Percentiles rank a stretch among this genome's conserved stretches.
These are phyloP conservation scores for Busseola fusca DNA, from an alignment of 2,888 invertebrate species.

Conservation along the genomic window DNA sequence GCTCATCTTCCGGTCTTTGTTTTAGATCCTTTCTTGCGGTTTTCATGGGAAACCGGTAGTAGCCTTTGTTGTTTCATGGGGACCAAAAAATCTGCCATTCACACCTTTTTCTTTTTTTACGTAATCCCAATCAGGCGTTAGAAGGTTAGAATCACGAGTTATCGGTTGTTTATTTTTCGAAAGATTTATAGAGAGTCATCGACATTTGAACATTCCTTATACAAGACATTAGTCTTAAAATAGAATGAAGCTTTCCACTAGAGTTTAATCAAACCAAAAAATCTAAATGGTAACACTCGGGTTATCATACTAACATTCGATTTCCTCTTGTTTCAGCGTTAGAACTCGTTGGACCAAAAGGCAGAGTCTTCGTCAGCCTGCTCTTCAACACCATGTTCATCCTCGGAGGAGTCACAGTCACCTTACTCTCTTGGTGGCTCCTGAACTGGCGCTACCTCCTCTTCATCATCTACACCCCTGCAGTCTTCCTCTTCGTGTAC, in stretches of 20 bases:
- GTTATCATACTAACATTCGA: not conserved
- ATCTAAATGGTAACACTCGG: not conserved
- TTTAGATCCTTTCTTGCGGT: slow-evolving; percentile 71
- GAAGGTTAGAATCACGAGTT: slow-evolving; percentile 12
- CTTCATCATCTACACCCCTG: slow-evolving; percentile 83
- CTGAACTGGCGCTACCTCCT: slow-evolving; percentile 85
- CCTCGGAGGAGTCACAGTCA: slow-evolving; percentile 83
- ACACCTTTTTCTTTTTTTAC: slow-evolving; percentile 19
- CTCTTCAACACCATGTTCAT: slow-evolving; percentile 87
- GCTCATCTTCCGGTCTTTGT: slow-evolving; percentile 68
- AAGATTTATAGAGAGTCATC: slow-evolving; percentile 8
- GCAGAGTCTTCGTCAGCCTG: slow-evolving; percentile 83
- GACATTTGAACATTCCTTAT: slow-evolving; percentile 1
- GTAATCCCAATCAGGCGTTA: slow-evolving; percentile 24
- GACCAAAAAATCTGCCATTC: slow-evolving; percentile 47
- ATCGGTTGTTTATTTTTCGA: slow-evolving; percentile 12
- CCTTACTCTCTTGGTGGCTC: slow-evolving; percentile 83
- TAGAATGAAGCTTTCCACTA: too few species aligned
- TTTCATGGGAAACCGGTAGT: slow-evolving; percentile 63
- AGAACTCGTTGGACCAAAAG: slow-evolving; percentile 85
- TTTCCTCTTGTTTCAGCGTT: slow-evolving; percentile 74
- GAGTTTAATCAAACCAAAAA: not conserved
- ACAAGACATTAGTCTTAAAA: not conserved
- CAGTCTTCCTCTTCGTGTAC: slow-evolving; percentile 80
- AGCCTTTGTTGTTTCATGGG: slow-evolving; percentile 46